Evolutionary conservation across 1,140 invertebrate genomes (phyloP).

Genomic region (Matsumurasca onukii): DNA sequence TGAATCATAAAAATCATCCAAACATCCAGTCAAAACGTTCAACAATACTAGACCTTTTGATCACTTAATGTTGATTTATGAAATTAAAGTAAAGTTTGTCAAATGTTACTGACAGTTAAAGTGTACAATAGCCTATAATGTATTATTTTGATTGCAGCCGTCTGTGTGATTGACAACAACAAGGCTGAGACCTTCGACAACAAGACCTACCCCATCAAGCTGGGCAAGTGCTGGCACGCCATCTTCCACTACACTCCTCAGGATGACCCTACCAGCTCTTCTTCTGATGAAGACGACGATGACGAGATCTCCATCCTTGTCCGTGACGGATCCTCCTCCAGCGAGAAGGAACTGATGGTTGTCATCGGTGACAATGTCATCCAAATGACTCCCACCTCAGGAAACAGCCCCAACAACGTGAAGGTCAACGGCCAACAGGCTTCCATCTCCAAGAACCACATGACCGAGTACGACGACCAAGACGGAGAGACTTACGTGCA

Average conservation of each 20-base stretch:
- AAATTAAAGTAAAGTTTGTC: background rate
- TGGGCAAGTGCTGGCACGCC: conserved; percentile 60
- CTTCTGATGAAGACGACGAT: conserved; percentile 32
- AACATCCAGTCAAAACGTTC: background rate
- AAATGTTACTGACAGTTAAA: background rate
- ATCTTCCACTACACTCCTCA: conserved; percentile 55
- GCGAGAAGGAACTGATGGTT: conserved; percentile 48
- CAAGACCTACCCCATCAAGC: conserved; percentile 53
- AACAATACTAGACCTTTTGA: background rate
- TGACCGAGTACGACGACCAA: conserved; percentile 40
- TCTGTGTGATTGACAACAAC: conserved; percentile 57
- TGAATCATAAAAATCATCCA: background rate
- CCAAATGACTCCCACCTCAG: conserved; percentile 38
- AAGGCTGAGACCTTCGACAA: conserved; percentile 62
- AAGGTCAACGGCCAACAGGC: conserved; percentile 46
- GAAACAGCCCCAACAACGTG: conserved; percentile 40
- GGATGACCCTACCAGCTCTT: conserved; percentile 36
- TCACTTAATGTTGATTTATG: background rate
- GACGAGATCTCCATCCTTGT: conserved; percentile 47
- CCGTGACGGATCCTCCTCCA: conserved; percentile 42
- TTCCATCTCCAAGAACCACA: conserved; percentile 38
- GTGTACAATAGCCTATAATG: background rate
- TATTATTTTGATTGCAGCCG: conserved; percentile 49
- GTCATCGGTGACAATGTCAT: conserved; percentile 43
- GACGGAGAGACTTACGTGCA: conserved; percentile 48